A percentile compares a stretch with the other conserved stretches of the same genome.
These are phyloP conservation scores for Astreopora myriophthalma DNA, from an alignment of 64 coral and sea anemone species.

Conservation along the genomic window DNA sequence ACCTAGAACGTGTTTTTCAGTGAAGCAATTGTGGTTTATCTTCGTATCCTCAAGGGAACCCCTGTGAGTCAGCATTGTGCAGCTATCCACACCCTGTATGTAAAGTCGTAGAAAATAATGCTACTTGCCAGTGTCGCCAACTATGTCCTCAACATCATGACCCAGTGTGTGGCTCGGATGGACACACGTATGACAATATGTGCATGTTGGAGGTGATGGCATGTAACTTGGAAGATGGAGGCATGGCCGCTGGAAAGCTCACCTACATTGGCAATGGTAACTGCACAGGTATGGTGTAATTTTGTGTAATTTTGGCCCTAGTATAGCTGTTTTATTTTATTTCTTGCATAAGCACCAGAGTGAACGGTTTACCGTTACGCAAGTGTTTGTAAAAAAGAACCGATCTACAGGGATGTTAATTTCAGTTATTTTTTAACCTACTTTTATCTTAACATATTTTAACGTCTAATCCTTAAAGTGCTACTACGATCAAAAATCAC, in stretches of 20 bases:
- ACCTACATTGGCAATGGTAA: slow-evolving; percentile 29
- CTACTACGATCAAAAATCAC: too few species aligned
- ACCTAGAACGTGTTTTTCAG: background rate
- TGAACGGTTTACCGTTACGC: too few species aligned
- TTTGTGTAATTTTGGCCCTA: background rate
- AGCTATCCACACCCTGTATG: slow-evolving; percentile 36
- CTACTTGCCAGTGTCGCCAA: slow-evolving; percentile 56
- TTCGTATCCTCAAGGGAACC: background rate
- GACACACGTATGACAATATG: slow-evolving; percentile 43
- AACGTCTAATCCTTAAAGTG: too few species aligned
- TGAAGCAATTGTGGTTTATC: background rate
- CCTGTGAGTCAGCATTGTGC: slow-evolving; percentile 28
- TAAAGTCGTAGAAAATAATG: background rate
- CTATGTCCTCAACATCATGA: background rate
- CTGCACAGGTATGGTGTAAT: background rate
- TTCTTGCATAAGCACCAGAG: too few species aligned
- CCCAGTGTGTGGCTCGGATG: slow-evolving; percentile 69
- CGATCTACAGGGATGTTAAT: too few species aligned
- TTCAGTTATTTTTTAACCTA: too few species aligned
- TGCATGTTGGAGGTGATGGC: slow-evolving; percentile 9
- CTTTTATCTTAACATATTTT: too few species aligned
- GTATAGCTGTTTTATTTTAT: too few species aligned
- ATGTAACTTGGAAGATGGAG: background rate
- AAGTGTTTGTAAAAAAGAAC: too few species aligned
- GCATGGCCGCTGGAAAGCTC: background rate